A percentile compares a stretch with the other conserved stretches of the same genome.
These are phyloP conservation scores for Pseudoips prasinana DNA, from an alignment of 2,888 invertebrate species.

Conservation along the genomic window DNA sequence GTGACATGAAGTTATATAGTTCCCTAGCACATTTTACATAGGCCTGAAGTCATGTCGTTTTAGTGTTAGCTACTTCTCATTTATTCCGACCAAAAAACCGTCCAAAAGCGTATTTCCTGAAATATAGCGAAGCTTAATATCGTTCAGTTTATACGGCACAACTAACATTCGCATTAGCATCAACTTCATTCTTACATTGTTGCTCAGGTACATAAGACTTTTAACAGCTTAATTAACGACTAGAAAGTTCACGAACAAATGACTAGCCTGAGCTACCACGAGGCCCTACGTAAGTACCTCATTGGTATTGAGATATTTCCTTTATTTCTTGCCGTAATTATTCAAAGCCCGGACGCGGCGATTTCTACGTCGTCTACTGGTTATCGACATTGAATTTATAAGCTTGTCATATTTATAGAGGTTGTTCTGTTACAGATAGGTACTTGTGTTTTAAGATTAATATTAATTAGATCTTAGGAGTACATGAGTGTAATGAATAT, in stretches of 20 bases:
- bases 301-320: conserved; percentile 27
- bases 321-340: conserved; percentile 29
- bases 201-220: conserved; percentile 20
- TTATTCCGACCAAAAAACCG: no score
- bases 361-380: conserved; percentile 20
- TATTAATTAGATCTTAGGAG: no score
- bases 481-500: no score
- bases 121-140: no score
- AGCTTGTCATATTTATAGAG: conserved; percentile 16
- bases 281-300: conserved; percentile 15
- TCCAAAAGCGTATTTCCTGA: no score
- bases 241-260: conserved; percentile 31
- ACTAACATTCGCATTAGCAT: conserved; percentile 22
- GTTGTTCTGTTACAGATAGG: no score
- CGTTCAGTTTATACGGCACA: conserved; percentile 7
- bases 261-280: conserved; percentile 14
- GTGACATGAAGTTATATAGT: no score
- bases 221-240: conserved; percentile 34
- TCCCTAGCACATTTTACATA: no score
- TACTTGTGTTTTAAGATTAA: no score
- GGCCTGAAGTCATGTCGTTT: no score
- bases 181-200: conserved; percentile 24
- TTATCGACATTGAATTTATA: conserved; percentile 24
- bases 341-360: conserved; percentile 15
- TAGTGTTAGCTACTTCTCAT: no score